phyloP scores from a whole-genome alignment of 2,797 vertebrate genomes.

The Echiichthys vipera region DNA sequence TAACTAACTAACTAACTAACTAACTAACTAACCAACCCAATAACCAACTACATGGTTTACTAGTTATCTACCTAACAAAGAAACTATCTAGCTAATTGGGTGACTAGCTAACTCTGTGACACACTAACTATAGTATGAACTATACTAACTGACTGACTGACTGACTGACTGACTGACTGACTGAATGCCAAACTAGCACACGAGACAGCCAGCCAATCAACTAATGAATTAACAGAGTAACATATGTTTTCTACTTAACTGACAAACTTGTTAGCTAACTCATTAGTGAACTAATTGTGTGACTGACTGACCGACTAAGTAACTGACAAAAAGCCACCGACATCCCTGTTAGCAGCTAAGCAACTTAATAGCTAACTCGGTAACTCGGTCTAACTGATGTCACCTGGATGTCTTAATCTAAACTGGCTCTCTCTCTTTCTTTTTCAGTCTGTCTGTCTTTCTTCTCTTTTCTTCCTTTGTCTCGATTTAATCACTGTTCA shows the following conservation, averaged over 20 bases:
- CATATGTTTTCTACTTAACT: background rate
- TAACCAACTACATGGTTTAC: background rate
- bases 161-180: no score
- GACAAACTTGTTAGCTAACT: background rate
- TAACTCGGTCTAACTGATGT: background rate
- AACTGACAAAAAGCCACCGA: background rate
- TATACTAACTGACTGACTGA: no score
- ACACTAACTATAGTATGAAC: no score
- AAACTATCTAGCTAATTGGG: no score
- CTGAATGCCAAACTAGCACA: no score
- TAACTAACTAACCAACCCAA: background rate
- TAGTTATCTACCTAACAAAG: background rate
- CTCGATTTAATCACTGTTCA: constrained; percentile 62
- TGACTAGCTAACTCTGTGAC: no score
- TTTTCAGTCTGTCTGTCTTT: background rate
- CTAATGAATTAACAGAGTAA: background rate
- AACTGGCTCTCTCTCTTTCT: background rate
- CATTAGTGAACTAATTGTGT: background rate
- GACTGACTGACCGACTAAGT: background rate
- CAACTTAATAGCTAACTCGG: background rate
- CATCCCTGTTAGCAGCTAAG: background rate
- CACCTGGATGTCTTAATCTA: background rate
- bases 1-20: background rate
- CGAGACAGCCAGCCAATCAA: no score
- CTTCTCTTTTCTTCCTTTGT: constrained; percentile 30